Evolutionary conservation across 92 coral and sea anemone genomes (phyloP), one percentile per base, ranked within the genome.

Genomic region (Phenganax subtilis): DNA sequence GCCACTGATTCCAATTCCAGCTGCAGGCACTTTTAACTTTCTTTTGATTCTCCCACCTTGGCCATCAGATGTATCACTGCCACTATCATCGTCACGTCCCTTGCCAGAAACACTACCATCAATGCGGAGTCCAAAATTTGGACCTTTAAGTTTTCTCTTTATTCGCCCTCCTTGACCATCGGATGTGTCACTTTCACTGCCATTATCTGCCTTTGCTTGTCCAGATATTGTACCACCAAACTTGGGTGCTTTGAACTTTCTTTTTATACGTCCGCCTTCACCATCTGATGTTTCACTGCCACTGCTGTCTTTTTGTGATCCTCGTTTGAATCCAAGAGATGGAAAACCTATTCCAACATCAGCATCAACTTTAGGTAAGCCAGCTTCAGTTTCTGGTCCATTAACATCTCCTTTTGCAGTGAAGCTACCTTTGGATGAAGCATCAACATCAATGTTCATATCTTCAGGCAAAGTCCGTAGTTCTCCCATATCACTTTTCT

Each of bases 131-230:
- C 65, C 67, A 68, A 51, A 60, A 8, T 60, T 37, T n/a, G 56
- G 64, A 30, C 64, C 62, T 76, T 57, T 57, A 1, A 58, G 51
- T 58, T 60, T 76, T 76, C 81, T 58, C 55, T 76, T 76, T 8
- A 76, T 58, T 76, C 81, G 30, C 12, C 81, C 81, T 29, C 81
- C 81, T 76, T 76, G 65, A 31, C 81, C 81, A 57, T 76, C 71
- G 6, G 81, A 76, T 8, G 81, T 76, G 8, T 76, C 81, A 47
- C 81, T 76, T 3, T 25, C 81, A 31, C 81, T 76, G 17, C 44
- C 82, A 77, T 54, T 28, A 29, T 20, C 82, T 59, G 9, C 6
- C 62, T 76, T 76, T 11, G 65, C 12, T n/a, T 44, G 37, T 6
- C 70, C 70, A 64, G 70, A 64, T 17, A 64, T 17, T 20, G 37